Evolutionary conservation across 2,888 invertebrate species (phyloP), one percentile per base, ranked within the genome.

Genomic region (Acrobasis consociella): DNA sequence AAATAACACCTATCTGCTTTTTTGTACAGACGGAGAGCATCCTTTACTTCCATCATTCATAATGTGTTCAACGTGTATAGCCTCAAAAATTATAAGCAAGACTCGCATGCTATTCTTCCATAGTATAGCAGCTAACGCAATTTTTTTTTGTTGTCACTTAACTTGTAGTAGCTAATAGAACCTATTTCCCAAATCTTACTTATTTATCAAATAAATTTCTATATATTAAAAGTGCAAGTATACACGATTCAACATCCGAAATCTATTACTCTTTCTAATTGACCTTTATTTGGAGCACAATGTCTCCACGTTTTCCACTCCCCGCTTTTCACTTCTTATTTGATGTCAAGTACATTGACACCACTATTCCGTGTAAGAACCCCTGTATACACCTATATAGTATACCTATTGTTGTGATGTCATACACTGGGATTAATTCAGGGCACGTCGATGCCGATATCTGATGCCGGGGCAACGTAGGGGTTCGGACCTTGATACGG

Each of bases 361-460:
- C 46, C 15, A 22, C 52, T 62, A 61, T 38, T 58, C 31, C 53
- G 17, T n/a, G n/a, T 46, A 42, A 42, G 55, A 55, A 10, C 52
- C 16, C n/a, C 42, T 11, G 22, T 56, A 56, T 42, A 38, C 49
- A 63, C 60, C 55, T 58, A 66, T 63, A 67, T 62, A 71, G 66
- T 64, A 71, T 66, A 67, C 17, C 71, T 74, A 80, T 83, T 85
- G 80, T 85, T 81, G 81, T 84, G 81, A 77, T 80, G 85, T 85
- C 86, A 83, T 81, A 84, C 80, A 74, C 81, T 82, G 82, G 86
- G 86, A 90, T 90, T 89, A 90, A 89, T 89, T 86, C 88, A 80
- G 82, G 81, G 82, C 89, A 90, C 90, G 89, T 90, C 82, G 80
- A 67, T 75, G 74, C 71, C 77, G 86, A 84, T 89, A 90, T 89